Conservation (phyloP, 2,888 invertebrate species). For the Eilema griseolum region DNA sequence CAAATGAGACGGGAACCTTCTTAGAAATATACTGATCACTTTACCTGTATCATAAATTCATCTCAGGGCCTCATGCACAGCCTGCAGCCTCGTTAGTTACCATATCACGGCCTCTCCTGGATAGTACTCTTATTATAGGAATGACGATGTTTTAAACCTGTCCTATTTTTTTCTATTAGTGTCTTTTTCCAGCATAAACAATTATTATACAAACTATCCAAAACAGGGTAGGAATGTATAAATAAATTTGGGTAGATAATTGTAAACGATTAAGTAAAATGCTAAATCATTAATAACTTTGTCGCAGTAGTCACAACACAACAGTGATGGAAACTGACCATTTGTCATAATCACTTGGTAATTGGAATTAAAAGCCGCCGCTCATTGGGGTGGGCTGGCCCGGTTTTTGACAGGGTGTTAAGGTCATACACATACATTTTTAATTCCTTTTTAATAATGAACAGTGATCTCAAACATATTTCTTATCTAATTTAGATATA, state of each 20-base stretch:
- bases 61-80: too few relatives aligned
- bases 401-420: not conserved
- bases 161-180: too few relatives aligned
- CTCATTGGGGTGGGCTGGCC: not conserved
- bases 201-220: not conserved
- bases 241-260: not conserved
- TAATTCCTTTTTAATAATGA: not conserved
- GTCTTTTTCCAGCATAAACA: too few relatives aligned
- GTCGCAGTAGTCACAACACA: not conserved
- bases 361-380: slow-evolving; percentile 23
- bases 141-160: too few relatives aligned
- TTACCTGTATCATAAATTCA: too few relatives aligned
- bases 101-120: too few relatives aligned
- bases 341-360: slow-evolving; percentile 22
- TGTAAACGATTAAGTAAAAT: not conserved
- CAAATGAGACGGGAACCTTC: too few relatives aligned
- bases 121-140: too few relatives aligned
- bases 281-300: slow-evolving; percentile 4
- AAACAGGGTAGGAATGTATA: not conserved
- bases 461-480: not conserved
- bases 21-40: too few relatives aligned
- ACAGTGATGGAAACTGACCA: slow-evolving; percentile 5
- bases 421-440: not conserved
- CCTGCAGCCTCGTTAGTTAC: too few relatives aligned
- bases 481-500: too few relatives aligned